Evolutionary conservation across 2,888 invertebrate genomes (phyloP).

Genomic region (Hypselothyrea guttata): DNA sequence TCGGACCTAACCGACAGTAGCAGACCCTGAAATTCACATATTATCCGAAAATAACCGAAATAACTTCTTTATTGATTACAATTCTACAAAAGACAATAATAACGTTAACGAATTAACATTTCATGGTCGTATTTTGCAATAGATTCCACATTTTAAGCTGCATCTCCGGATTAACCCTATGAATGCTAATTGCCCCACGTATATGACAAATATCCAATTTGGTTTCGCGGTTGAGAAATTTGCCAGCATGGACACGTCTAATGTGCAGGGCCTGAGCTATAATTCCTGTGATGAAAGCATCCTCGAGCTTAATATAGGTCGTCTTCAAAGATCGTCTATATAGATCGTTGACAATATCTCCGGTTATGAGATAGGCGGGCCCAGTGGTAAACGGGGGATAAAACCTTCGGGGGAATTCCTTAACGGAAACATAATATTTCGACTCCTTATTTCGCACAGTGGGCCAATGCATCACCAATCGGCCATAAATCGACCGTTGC

Average conservation of each 20-base stretch:
- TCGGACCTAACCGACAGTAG: too few relatives aligned
- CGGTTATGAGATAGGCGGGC: conserved; percentile 93
- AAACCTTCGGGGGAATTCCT: conserved; percentile 88
- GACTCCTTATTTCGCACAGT: conserved; percentile 92
- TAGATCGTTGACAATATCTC: conserved; percentile 88
- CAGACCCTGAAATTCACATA: too few relatives aligned
- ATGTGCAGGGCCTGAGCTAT: conserved; percentile 89
- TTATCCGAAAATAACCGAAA: too few relatives aligned
- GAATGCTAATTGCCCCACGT: conserved; percentile 91
- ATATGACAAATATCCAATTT: conserved; percentile 90
- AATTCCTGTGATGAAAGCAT: conserved; percentile 95
- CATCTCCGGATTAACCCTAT: conserved; percentile 93
- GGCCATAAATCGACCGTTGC: conserved; percentile 89
- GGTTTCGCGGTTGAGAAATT: conserved; percentile 91
- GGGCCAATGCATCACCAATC: conserved; percentile 91
- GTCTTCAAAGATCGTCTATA: conserved; percentile 86
- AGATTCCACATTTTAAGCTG: conserved; percentile 95
- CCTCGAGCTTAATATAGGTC: conserved; percentile 91
- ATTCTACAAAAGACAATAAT: too few relatives aligned
- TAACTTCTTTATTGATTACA: too few relatives aligned
- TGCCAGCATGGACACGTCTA: conserved; percentile 87
- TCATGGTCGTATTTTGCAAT: conserved; percentile 88
- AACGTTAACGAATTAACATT: too few relatives aligned
- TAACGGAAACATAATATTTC: conserved; percentile 92
- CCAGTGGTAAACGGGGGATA: conserved; percentile 96